Conservation (phyloP, 53 echinoderm and acorn worm species). For the Actinopyga echinites region DNA sequence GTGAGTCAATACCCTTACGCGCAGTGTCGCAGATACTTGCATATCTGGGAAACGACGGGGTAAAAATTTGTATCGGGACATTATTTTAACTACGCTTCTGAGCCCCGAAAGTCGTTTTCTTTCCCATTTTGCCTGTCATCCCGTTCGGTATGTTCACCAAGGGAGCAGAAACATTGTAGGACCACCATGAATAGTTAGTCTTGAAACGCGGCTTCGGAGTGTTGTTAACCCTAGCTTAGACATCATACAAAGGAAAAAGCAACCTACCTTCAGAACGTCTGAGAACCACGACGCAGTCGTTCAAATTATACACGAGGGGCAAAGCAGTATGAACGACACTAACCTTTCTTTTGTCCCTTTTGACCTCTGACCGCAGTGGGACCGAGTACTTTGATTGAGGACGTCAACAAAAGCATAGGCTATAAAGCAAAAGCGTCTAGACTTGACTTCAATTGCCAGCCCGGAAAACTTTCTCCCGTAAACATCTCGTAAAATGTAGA, state of each 20-base stretch:
- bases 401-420: too few species aligned
- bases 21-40: neutral
- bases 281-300: neutral
- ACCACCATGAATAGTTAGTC: constrained; percentile 22
- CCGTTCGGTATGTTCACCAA: constrained; percentile 1
- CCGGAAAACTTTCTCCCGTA: too few species aligned
- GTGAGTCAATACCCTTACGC: constrained; percentile 9
- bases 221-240: constrained; percentile 25
- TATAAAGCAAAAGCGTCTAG: too few species aligned
- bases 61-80: constrained; percentile 1
- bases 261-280: neutral
- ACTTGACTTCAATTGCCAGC: too few species aligned
- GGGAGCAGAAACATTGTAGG: constrained; percentile 1
- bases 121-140: constrained; percentile 5
- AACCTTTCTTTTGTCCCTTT: constrained; percentile 17
- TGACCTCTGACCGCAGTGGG: constrained; percentile 27
- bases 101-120: neutral
- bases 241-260: neutral
- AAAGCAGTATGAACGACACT: neutral
- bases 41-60: neutral
- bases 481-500: too few species aligned
- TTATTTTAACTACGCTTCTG: constrained; percentile 29
- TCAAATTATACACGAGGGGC: constrained; percentile 19
- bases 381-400: neutral
- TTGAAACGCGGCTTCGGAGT: neutral